A percentile compares a stretch with the other conserved stretches of the same genome.
Evolutionary conservation across 2,888 invertebrate genomes (phyloP).

Genomic region (Mesorhabditis belari): DNA sequence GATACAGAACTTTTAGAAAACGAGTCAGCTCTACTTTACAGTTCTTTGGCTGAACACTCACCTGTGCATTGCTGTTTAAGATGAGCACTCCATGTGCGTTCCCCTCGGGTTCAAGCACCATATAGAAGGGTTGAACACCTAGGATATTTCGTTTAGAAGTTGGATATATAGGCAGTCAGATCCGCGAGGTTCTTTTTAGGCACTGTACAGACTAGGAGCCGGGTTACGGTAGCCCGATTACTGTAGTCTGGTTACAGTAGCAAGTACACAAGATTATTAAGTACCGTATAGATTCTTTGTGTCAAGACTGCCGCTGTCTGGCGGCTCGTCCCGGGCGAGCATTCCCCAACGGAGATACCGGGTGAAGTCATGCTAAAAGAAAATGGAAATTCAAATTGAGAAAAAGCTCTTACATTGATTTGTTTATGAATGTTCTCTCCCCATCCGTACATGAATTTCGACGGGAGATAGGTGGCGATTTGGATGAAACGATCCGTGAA

Average conservation of each 20-base stretch:
- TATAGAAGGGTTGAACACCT: conserved; percentile 49
- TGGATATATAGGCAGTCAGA: background rate
- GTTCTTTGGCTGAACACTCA: background rate
- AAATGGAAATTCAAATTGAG: background rate
- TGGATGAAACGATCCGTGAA: conserved; percentile 49
- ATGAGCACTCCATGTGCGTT: conserved; percentile 49
- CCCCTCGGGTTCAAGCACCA: conserved; percentile 43
- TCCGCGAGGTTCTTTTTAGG: background rate
- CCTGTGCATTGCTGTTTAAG: conserved; percentile 45
- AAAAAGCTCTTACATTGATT: conserved; percentile 23
- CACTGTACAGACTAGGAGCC: background rate
- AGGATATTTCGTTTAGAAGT: background rate
- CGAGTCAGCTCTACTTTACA: background rate
- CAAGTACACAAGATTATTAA: background rate
- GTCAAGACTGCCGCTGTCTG: conserved; percentile 29
- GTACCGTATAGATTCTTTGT: conserved; percentile 43
- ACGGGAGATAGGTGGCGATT: conserved; percentile 44
- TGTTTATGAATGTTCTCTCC: conserved; percentile 48
- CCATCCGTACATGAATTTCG: conserved; percentile 48
- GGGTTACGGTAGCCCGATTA: background rate
- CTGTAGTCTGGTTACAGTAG: too few species aligned
- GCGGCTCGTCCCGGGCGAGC: conserved; percentile 44
- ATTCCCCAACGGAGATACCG: conserved; percentile 45
- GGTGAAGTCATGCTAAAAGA: conserved; percentile 41
- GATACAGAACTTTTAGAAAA: background rate